Evolutionary conservation across 2,113 vertebrate species (phyloP), one percentile per base, ranked within the genome.

Genomic region (Phylloscopus trochilus): DNA sequence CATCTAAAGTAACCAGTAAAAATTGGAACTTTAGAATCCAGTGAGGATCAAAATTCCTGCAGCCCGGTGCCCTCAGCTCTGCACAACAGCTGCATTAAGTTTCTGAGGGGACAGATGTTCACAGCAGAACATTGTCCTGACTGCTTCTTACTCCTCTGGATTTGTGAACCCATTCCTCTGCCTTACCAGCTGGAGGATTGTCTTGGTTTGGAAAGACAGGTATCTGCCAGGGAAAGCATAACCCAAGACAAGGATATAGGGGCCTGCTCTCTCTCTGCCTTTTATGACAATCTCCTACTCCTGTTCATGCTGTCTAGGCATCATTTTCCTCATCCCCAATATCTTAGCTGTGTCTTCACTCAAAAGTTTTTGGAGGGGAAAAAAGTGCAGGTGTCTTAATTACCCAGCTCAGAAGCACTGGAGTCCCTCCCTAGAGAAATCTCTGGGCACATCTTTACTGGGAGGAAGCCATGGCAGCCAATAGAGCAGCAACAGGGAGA

Each of bases 71-170:
- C 15, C 60, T 87, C 44, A 43, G 12, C 51, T 74, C n/a, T n/a
- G n/a, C n/a, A n/a, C n/a, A n/a, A 2, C 28, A 66, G 41, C 28
- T 56, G 5, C 60, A 5, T 0, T 6, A 20, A 55, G 9, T 79
- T 78, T 91, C 78, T 67, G 15, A 26, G 47, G 10, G 33, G 15
- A 3, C 31, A 87, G 43, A 16, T 60, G 2, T 16, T 39, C 5
- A 7, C 26, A 69, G 3, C 27, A 76, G 23, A 75, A 13, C 26
- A 13, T 59, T 59, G 39, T 67, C 21, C 22, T 55, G 11, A 27
- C 46, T 62, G 49, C 13, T 49, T n/a, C 72, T 81, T 35, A 41
- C 6, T 15, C 9, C 14, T 35, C 26, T 85, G 37, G 35, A 21
- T 37, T 46, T 3, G 2, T 13, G 46, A 53, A 22, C 15, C 26